Percentiles rank a stretch among this genome's conserved stretches.
Conservation (phyloP, 1,140 invertebrate species). For the Mactra quadrangularis region DNA sequence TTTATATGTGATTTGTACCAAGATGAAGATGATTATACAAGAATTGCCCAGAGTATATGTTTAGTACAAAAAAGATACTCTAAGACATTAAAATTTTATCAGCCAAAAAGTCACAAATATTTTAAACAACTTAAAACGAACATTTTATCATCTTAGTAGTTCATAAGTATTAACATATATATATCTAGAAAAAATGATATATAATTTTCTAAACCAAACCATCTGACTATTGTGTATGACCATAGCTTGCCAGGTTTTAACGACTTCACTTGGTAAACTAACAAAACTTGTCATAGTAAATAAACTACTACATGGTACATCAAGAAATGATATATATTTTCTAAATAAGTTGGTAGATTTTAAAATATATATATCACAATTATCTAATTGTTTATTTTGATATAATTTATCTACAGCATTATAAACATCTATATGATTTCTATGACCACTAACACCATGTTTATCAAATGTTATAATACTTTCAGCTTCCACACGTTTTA, state of each 20-base stretch:
- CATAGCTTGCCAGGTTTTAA: conserved; percentile 88
- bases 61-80: too few species aligned
- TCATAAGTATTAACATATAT: conserved; percentile 92
- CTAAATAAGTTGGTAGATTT: conserved; percentile 93
- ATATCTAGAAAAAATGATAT: conserved; percentile 95
- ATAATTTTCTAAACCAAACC: conserved; percentile 96
- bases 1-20: too few species aligned
- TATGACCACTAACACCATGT: conserved; percentile 94
- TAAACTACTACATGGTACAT: conserved; percentile 90
- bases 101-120: too few species aligned
- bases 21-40: too few species aligned
- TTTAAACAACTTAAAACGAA: too few species aligned
- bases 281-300: conserved; percentile 90
- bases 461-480: conserved; percentile 93
- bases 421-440: conserved; percentile 89
- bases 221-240: conserved; percentile 93
- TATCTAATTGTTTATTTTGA: conserved; percentile 81
- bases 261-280: conserved; percentile 79
- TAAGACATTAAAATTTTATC: too few species aligned
- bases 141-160: conserved; percentile 47
- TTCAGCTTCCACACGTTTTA: conserved; percentile 63
- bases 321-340: conserved; percentile 93
- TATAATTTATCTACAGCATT: conserved; percentile 60
- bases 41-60: too few species aligned
- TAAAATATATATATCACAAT: conserved; percentile 91